These are phyloP conservation scores for Cettia cetti DNA, from an alignment of 2,113 vertebrate species.

Conservation along the genomic window DNA sequence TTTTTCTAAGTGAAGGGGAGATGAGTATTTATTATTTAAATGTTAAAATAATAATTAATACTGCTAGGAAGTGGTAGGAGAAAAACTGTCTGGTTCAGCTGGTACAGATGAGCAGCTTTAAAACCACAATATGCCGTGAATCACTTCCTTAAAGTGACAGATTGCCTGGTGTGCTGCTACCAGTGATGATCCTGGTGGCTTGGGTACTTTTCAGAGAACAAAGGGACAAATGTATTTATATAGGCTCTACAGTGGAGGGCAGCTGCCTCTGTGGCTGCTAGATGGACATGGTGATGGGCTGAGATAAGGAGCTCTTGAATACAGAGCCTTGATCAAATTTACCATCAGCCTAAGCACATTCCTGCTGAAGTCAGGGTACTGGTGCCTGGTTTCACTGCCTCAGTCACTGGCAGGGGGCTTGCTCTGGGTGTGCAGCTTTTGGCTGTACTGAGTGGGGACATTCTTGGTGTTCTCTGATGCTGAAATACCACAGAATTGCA, in stretches of 20 bases:
- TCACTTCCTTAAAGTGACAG: neutral
- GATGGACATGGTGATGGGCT: neutral
- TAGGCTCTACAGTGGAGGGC: neutral
- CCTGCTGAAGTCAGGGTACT: neutral
- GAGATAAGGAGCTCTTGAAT: neutral
- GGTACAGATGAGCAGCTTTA: neutral
- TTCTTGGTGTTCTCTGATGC: neutral
- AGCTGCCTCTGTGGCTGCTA: neutral
- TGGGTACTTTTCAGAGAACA: neutral
- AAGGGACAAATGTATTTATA: neutral
- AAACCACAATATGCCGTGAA: neutral
- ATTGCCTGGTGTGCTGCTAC: neutral
- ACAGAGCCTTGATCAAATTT: neutral
- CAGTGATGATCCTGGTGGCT: neutral
- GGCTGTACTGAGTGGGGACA: neutral
- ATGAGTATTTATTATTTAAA: conserved; percentile 28
- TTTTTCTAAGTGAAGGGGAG: conserved; percentile 13
- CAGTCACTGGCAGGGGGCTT: neutral
- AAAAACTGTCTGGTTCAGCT: neutral
- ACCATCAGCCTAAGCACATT: neutral
- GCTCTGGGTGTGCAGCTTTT: neutral
- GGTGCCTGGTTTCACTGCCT: neutral
- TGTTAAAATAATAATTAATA: conserved; percentile 30
- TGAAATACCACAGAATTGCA: neutral
- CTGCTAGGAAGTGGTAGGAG: neutral